phyloP scores from a whole-genome alignment of 2,888 invertebrate genomes.

The Lobophora halterata region DNA sequence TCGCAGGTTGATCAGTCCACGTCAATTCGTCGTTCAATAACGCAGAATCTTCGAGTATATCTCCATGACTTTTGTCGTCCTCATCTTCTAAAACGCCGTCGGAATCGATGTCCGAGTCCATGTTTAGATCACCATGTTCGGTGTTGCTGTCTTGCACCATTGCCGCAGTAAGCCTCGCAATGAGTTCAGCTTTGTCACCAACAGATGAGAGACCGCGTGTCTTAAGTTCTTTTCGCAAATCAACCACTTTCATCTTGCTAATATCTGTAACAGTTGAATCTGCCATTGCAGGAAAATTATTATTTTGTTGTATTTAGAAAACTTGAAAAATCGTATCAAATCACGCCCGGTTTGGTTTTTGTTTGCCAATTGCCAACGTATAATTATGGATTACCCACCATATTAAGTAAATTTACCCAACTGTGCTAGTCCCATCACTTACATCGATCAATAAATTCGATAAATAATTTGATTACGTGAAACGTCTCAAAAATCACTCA shows the following conservation, averaged over 20 bases:
- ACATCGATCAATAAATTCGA: no score
- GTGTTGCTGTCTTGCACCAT: constrained; percentile 59
- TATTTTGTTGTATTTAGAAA: constrained; percentile 3
- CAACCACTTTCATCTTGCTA: constrained; percentile 86
- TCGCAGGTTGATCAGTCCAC: constrained; percentile 51
- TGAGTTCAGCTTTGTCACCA: constrained; percentile 91
- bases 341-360: constrained; percentile 8
- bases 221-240: constrained; percentile 91
- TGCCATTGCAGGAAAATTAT: constrained; percentile 38
- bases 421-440: no score
- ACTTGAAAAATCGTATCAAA: not conserved
- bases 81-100: constrained; percentile 78
- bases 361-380: no score
- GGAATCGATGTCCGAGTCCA: constrained; percentile 77
- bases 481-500: no score
- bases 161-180: constrained; percentile 85
- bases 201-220: constrained; percentile 85
- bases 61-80: constrained; percentile 72
- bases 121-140: constrained; percentile 59
- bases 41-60: constrained; percentile 64
- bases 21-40: constrained; percentile 65
- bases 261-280: constrained; percentile 56
- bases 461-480: no score
- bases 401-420: no score
- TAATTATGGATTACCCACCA: no score